Base-by-base conservation (phyloP, 2,888 invertebrate genomes). In the Diogma glabrata region DNA sequence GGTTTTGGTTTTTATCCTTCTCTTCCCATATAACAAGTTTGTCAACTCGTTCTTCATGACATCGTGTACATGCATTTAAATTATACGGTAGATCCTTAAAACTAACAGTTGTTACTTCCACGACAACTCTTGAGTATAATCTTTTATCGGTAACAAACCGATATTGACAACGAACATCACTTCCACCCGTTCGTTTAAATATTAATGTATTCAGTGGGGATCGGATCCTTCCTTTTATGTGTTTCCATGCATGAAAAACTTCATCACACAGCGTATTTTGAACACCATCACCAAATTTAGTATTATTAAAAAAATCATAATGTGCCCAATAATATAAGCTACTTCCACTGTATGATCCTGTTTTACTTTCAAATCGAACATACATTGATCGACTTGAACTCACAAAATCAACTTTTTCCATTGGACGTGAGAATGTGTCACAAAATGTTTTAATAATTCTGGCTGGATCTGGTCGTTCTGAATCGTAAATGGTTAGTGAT, bases 321-420 rank as follows among this genome's bases (percentile, higher is more conserved):
- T 91, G 91, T 0, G 91, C 91, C 91, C 91, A 91, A 66, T 91
- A 92, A 69, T 92, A 91, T 12, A 93, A 74, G 0, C 91, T 91
- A n/a, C 90, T 90, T 76, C 91, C 92, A 54, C 90, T 89, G 60
- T 92, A 91, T 57, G 90, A 90, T 19, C 93, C 92, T 2, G 91
- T 90, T 65, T 89, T 89, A 69, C 91, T 91, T 61, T 91, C 89
- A 65, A 91, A 91, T 56, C 89, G 76, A 0, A 92, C 90, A 62
- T 86, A 91, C 60, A 92, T 77, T 0, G 91, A 82, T 57, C 87
- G 88, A 7, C 87, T 86, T 0, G 87, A 88, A 1, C 91, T 91
- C 0, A 92, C 87, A 58, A 92, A 92, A 66, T 92, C 91, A 60
- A 90, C 87, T 62, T 91, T 92, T 69, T 92, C 91, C 87, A 91